Evolutionary conservation across 2,113 vertebrate genomes (phyloP), one percentile per base, ranked within the genome.

Genomic region (Colinus virginianus): DNA sequence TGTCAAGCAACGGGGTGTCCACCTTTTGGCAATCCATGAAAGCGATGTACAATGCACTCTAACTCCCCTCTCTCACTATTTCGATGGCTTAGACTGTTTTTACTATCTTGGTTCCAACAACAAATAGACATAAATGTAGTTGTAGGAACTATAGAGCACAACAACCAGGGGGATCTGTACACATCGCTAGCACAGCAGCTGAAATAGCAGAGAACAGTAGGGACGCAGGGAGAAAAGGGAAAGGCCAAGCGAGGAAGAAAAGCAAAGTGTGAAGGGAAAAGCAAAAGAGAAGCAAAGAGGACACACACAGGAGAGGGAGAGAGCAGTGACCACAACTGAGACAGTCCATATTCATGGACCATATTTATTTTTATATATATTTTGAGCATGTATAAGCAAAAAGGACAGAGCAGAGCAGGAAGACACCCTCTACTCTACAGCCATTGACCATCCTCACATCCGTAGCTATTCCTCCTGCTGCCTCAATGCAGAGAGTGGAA

Each of bases 11-110:
- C 67, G 19, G 81, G 92, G 87, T 86, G 95, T 87, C 72, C 74
- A 96, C 30, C 36, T 92, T 96, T 94, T 94, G 90, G 90, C 89
- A 87, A 68, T 62, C 45, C 82, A 89, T 93, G 77, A 96, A 96
- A 94, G 82, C 38, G 84, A 38, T 6, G 38, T 45, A 89, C 21
- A 70, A 43, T 46, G 45, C 36, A 82, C 62, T 83, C 53, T 62
- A 77, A 79, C 15, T 82, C 71, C 66, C 21, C 43, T 93, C 72
- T 83, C 45, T 88, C 72, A 25, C 51, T 66, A 79, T 84, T 96
- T 96, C 81, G 91, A 78, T 56, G 67, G 61, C 78, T 82, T 43
- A 72, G 58, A 36, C 81, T 96, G 84, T 95, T 96, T 94, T 86
- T 93, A 91, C 10, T 23, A 36, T 92, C 49, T 78, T 78, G 10